A percentile compares a stretch with the other conserved stretches of the same genome.
Conservation (phyloP, 2,888 invertebrate species). For the Drosophila rellima region DNA sequence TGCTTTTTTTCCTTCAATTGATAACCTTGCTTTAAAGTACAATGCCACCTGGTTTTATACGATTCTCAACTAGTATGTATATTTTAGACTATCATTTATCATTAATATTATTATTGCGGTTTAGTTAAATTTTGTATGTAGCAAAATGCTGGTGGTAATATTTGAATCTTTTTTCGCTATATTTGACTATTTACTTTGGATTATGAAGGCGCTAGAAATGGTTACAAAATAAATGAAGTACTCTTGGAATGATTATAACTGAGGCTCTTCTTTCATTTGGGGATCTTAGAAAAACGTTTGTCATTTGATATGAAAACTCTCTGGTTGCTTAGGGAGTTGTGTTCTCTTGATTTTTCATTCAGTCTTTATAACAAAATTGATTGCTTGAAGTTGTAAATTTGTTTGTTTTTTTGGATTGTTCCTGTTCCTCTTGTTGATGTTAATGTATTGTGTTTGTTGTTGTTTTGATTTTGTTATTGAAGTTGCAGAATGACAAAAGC, state of each 20-base stretch:
- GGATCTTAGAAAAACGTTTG: constrained; percentile 56
- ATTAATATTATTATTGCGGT: constrained; percentile 62
- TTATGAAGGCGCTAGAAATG: constrained; percentile 66
- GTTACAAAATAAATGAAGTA: constrained; percentile 29
- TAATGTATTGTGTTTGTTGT: constrained; percentile 32
- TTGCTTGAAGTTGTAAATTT: constrained; percentile 78
- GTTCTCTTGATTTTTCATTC: constrained; percentile 53
- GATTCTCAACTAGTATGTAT: constrained; percentile 41
- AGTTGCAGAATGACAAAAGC: constrained; percentile 43
- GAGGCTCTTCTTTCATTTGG: constrained; percentile 54
- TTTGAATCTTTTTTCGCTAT: constrained; percentile 67
- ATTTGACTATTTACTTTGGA: constrained; percentile 66
- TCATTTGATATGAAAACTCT: constrained; percentile 59
- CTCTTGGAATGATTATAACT: constrained; percentile 34
- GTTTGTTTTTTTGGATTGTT: constrained; percentile 73
- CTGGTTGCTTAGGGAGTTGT: constrained; percentile 39
- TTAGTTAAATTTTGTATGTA: constrained; percentile 67
- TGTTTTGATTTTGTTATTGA: constrained; percentile 31
- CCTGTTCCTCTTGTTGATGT: constrained; percentile 49
- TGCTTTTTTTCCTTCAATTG: constrained; percentile 33
- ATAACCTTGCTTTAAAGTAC: constrained; percentile 46
- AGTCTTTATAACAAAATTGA: constrained; percentile 78
- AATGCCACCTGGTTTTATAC: constrained; percentile 28
- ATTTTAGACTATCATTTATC: constrained; percentile 49
- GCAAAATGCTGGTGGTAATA: constrained; percentile 79